Evolutionary conservation across 2,113 vertebrate genomes (phyloP).

Genomic region (Tachysurus fulvidraco): DNA sequence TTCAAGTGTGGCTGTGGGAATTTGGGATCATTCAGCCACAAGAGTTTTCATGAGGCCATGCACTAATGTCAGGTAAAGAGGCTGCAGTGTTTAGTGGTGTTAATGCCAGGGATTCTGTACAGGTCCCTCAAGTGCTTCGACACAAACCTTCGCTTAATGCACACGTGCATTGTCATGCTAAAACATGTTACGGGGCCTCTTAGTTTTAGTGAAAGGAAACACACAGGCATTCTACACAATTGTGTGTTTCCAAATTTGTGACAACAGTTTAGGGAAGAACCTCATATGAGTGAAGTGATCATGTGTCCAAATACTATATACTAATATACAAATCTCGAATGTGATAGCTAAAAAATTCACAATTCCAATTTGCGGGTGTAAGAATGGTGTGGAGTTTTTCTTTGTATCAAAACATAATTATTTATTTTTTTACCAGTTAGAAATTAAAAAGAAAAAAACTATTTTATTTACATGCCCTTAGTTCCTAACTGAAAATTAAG

Average conservation of each 20-base stretch:
- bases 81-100: neutral
- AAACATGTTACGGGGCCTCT: neutral
- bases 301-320: neutral
- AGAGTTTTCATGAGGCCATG: neutral
- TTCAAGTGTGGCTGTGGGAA: neutral
- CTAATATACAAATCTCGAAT: no score
- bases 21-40: neutral
- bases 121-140: neutral
- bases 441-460: neutral
- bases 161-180: neutral
- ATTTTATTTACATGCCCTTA: neutral
- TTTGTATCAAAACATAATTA: neutral
- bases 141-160: neutral
- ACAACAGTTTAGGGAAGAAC: neutral
- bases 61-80: neutral
- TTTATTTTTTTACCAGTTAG: neutral
- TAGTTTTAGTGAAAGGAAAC: neutral
- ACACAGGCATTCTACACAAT: neutral
- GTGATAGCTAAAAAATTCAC: neutral
- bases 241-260: neutral
- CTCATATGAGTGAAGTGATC: neutral
- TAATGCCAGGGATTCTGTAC: neutral
- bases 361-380: neutral
- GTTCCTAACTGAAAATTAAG: neutral
- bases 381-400: neutral